A percentile compares a stretch with the other conserved stretches of the same genome.
Conservation (phyloP, 2,797 vertebrate genomes). For the Tachyglossus aculeatus region DNA sequence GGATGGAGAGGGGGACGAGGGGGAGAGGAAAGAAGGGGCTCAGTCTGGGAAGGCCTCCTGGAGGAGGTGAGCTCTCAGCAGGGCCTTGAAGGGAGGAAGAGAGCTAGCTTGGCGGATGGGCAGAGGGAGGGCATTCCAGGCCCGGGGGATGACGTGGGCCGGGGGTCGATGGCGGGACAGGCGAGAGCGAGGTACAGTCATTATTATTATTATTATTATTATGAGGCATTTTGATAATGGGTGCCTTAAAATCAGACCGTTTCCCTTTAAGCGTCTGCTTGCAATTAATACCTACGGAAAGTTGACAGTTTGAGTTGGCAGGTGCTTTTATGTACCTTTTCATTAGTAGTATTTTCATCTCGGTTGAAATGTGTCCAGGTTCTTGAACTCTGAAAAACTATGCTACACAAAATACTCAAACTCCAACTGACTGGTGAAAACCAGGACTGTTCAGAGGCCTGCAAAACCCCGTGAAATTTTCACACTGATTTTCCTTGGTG, state of each 20-base stretch:
- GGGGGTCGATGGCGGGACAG: too few relatives aligned
- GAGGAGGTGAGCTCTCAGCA: too few relatives aligned
- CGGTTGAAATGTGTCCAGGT: background rate
- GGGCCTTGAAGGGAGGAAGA: too few relatives aligned
- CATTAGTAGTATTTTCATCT: background rate
- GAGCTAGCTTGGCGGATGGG: too few relatives aligned
- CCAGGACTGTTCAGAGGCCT: background rate
- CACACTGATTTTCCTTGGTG: background rate
- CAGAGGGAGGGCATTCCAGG: too few relatives aligned
- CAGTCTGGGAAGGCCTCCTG: too few relatives aligned
- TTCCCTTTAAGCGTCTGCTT: constrained; percentile 27
- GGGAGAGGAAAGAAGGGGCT: too few relatives aligned
- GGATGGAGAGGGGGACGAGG: too few relatives aligned
- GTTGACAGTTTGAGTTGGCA: background rate
- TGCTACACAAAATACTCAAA: background rate
- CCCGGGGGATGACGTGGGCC: too few relatives aligned
- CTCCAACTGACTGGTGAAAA: background rate
- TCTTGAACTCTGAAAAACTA: background rate
- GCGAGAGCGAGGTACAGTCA: too few relatives aligned
- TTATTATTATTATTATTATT: too few relatives aligned
- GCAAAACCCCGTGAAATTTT: background rate
- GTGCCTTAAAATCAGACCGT: constrained; percentile 12
- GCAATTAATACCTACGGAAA: background rate
- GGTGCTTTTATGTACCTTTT: background rate
- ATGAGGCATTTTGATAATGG: constrained; percentile 16